Percentiles rank a stretch among this genome's conserved stretches.
These are phyloP conservation scores for Pipra filicauda DNA, from an alignment of 2,113 vertebrate species.

Conservation along the genomic window DNA sequence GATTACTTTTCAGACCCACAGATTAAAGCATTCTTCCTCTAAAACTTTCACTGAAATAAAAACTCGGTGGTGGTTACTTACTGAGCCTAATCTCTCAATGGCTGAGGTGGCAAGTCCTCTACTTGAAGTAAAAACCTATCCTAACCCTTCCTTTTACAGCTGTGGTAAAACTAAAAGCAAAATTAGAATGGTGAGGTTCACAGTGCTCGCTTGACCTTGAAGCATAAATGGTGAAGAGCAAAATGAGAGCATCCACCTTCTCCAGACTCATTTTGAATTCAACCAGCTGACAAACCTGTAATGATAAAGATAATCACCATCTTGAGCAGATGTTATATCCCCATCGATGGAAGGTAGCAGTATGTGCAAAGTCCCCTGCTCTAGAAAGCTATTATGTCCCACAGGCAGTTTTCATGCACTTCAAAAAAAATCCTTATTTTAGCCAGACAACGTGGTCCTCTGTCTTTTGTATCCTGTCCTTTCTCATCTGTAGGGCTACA, in stretches of 20 bases:
- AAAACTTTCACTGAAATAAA: slow-evolving; percentile 1
- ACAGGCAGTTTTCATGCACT: background rate
- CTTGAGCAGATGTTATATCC: background rate
- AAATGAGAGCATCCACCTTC: background rate
- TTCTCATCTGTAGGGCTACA: background rate
- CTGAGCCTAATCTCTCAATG: background rate
- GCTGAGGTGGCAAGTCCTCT: background rate
- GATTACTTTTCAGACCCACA: background rate
- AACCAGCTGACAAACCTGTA: background rate
- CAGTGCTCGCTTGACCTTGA: background rate
- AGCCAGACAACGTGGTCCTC: background rate
- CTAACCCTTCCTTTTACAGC: background rate
- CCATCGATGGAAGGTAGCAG: background rate
- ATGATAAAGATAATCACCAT: background rate
- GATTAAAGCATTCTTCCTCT: slow-evolving; percentile 5
- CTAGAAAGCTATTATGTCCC: background rate
- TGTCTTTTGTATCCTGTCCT: background rate
- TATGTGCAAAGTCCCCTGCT: background rate
- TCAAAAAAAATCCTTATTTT: background rate
- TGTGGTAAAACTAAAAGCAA: background rate
- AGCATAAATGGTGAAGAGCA: background rate
- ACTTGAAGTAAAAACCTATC: background rate
- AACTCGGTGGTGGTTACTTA: background rate
- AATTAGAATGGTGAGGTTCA: background rate
- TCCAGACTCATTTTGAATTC: background rate